A percentile compares a stretch with the other conserved stretches of the same genome.
phyloP scores from a whole-genome alignment of 2,113 vertebrate genomes.

The Hippoglossus stenolepis region DNA sequence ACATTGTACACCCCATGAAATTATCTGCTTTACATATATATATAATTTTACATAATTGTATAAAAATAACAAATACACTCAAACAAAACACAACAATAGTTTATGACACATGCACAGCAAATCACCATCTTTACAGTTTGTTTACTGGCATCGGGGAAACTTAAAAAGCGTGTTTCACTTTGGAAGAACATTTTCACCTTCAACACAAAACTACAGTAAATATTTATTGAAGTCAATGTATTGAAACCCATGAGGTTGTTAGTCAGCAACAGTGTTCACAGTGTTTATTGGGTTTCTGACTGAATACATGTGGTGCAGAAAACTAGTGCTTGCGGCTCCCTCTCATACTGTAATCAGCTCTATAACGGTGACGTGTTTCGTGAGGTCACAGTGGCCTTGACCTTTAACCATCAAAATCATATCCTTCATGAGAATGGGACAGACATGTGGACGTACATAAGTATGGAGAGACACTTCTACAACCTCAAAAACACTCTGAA shows the following conservation, averaged over 20 bases:
- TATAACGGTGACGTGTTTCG: not conserved
- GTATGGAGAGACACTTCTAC: not conserved
- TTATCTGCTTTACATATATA: constrained; percentile 17
- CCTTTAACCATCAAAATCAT: not conserved
- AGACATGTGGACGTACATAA: not conserved
- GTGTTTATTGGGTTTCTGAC: constrained; percentile 19
- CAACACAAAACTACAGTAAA: constrained; percentile 19
- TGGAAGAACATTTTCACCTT: constrained; percentile 29
- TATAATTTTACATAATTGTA: constrained; percentile 24
- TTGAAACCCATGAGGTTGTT: not conserved
- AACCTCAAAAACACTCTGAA: not conserved
- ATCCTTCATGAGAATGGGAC: not conserved
- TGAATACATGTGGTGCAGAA: constrained; percentile 11
- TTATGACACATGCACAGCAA: constrained; percentile 21
- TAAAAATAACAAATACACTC: constrained; percentile 48
- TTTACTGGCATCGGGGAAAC: constrained; percentile 21
- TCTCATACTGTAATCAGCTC: not conserved
- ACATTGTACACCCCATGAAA: constrained; percentile 16
- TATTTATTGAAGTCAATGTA: not conserved
- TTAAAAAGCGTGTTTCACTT: constrained; percentile 22
- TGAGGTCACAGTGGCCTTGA: not conserved
- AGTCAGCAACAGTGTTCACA: constrained; percentile 47
- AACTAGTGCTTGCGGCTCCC: not conserved
- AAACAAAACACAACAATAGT: constrained; percentile 8
- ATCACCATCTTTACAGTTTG: constrained; percentile 3